phyloP scores from a whole-genome alignment of 2,888 invertebrate species.

The Chydorus sphaericus region DNA sequence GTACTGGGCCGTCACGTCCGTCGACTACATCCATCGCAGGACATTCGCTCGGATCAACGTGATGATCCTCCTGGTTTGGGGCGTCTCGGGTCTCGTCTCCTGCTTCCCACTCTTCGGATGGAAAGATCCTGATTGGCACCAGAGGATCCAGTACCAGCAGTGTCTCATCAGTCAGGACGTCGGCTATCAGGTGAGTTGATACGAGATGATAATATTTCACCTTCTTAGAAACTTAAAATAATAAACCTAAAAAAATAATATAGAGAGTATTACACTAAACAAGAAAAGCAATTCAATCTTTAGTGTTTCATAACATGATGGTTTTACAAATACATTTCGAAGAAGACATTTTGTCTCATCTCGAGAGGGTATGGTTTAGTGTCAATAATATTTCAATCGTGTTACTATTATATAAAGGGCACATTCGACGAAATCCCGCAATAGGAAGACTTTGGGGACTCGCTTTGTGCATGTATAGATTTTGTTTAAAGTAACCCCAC shows the following conservation, averaged over 20 bases:
- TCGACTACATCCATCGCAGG: slow-evolving; percentile 73
- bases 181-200: slow-evolving; percentile 30
- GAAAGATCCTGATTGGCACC: slow-evolving; percentile 50
- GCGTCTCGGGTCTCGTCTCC: slow-evolving; percentile 65
- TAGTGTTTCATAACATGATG: too few species aligned
- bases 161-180: slow-evolving; percentile 75
- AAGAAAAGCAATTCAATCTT: background rate
- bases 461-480: too few species aligned
- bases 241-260: background rate
- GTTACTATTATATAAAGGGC: too few species aligned
- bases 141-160: slow-evolving; percentile 32
- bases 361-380: too few species aligned
- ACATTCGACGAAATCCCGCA: too few species aligned
- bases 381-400: too few species aligned
- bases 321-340: too few species aligned
- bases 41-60: slow-evolving; percentile 57
- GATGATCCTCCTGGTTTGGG: slow-evolving; percentile 74
- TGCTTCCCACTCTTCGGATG: slow-evolving; percentile 75
- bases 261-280: background rate
- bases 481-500: too few species aligned
- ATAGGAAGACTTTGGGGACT: too few species aligned
- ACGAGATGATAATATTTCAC: too few species aligned
- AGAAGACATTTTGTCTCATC: too few species aligned
- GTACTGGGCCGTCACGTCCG: slow-evolving; percentile 82
- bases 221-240: too few species aligned